These are phyloP conservation scores for Rhabditoides inermis DNA, from an alignment of 2,888 invertebrate genomes.

Conservation along the genomic window DNA sequence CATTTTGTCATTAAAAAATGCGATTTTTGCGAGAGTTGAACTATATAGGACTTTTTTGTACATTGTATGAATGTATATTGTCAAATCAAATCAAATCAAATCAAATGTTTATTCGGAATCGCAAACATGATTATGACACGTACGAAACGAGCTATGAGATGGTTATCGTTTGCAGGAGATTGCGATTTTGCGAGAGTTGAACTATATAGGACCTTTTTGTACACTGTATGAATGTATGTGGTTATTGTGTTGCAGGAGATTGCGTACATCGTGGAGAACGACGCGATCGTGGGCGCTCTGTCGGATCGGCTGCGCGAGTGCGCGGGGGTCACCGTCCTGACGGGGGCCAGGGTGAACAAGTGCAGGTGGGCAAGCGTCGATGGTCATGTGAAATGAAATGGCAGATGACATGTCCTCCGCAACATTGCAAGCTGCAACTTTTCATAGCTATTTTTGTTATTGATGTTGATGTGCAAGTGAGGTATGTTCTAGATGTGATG, in stretches of 20 bases:
- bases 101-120: too few relatives aligned
- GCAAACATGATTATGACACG: too few relatives aligned
- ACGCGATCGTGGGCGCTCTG: slow-evolving; percentile 71
- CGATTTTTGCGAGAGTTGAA: background rate
- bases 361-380: slow-evolving; percentile 17
- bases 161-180: background rate
- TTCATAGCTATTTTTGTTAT: too few relatives aligned
- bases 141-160: too few relatives aligned
- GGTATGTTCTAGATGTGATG: too few relatives aligned
- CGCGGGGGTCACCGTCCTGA: slow-evolving; percentile 56
- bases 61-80: background rate
- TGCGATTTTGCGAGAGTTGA: background rate
- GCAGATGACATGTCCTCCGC: too few relatives aligned
- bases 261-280: slow-evolving; percentile 88
- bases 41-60: background rate
- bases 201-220: background rate
- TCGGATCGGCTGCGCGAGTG: slow-evolving; percentile 54
- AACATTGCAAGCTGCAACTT: too few relatives aligned
- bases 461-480: too few relatives aligned
- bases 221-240: background rate
- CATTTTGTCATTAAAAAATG: too few relatives aligned
- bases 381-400: background rate
- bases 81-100: too few relatives aligned
- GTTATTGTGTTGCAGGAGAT: slow-evolving; percentile 61
- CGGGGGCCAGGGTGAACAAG: slow-evolving; percentile 59